Evolutionary conservation across 2,888 invertebrate genomes (phyloP), one percentile per base, ranked within the genome.

Genomic region (Drosophila tanythrix): DNA sequence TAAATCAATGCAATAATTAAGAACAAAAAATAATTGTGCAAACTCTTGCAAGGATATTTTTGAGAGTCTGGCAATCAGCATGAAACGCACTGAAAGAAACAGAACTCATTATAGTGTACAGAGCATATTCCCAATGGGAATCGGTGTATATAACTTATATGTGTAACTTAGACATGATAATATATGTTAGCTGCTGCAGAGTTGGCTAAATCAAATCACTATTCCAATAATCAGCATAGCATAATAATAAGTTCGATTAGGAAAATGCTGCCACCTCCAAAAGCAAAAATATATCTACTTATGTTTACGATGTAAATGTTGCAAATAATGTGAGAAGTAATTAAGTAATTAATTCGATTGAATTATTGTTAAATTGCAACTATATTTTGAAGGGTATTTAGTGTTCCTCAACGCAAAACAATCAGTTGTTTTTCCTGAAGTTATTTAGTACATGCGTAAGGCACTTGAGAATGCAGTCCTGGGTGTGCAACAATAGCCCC

Each of bases 1-100:
- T 76, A 81, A 90, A 90, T 88, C 87, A 88, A 90, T 88, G 89
- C 87, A 88, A 87, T 90, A 88, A 88, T 88, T 88, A 88, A 90
- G 90, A 76, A 88, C 33, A 60, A 90, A 71, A 53, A 27, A 56
- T 53, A 27, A 56, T 38, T 69, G 50, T 70, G 73, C 56, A 27
- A 18, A 43, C 46, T 10, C 68, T 51, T 50, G 10, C 29, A 7
- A 21, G 27, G 18, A 21, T 66, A 40, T 36, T 62, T n/a, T 25
- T 7, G 11, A 51, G 46, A 8, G 46, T 11, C 18, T 15, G 2
- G 10, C 51, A n/a, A 27, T 6, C 13, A 18, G 11, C 29, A 51
- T 3, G 50, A 18, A 25, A 8, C 43, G 11, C 35, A 53, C 25
- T 51, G 15, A 11, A 21, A n/a, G 38, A 2, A 13, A n/a, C 18